Conservation (phyloP, 1,140 invertebrate genomes). For the Drosophila chauvacae region DNA sequence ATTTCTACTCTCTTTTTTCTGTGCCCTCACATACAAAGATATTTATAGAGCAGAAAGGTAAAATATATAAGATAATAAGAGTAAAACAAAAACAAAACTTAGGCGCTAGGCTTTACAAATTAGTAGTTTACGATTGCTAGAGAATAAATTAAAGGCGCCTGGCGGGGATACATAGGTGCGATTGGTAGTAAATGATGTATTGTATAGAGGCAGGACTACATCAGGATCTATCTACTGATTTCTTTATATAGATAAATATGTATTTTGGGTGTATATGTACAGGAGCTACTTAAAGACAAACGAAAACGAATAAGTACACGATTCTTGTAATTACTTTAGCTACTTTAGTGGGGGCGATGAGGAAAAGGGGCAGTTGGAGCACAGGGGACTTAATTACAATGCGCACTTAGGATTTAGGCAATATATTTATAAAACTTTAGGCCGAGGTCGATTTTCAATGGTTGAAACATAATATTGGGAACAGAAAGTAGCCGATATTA, state of each 20-base stretch:
- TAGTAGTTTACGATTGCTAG: conserved; percentile 64
- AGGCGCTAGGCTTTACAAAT: conserved; percentile 56
- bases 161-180: conserved; percentile 14
- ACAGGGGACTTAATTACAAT: conserved; percentile 76
- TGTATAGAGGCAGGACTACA: conserved; percentile 40
- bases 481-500: neutral
- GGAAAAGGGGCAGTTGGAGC: conserved; percentile 14
- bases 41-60: conserved; percentile 17
- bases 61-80: conserved; percentile 35
- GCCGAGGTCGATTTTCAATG: conserved; percentile 1
- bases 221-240: conserved; percentile 41
- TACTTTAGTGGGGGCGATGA: conserved; percentile 44
- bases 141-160: conserved; percentile 71
- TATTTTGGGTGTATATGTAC: conserved; percentile 40
- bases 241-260: conserved; percentile 40
- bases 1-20: conserved; percentile 18
- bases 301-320: conserved; percentile 77
- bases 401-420: conserved; percentile 47
- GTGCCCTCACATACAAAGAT: conserved; percentile 26
- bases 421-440: conserved; percentile 8
- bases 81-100: conserved; percentile 59
- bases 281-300: conserved; percentile 68
- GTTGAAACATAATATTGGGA: conserved; percentile 3
- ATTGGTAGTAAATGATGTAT: conserved; percentile 25
- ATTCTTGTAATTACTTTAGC: conserved; percentile 72